Conservation (phyloP, 2,888 invertebrate species). For the Xestia xanthographa region DNA sequence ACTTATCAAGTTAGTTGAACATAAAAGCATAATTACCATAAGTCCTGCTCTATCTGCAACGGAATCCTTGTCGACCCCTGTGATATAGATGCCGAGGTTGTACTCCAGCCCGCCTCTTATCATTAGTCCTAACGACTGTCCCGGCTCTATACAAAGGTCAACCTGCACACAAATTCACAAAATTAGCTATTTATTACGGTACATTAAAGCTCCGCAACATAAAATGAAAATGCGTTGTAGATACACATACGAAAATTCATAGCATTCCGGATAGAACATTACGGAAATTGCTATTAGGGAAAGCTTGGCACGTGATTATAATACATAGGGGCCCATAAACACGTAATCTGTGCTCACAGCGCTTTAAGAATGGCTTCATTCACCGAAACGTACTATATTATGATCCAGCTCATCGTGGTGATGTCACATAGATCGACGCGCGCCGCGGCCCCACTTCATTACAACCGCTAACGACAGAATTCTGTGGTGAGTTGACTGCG, state of each 20-base stretch:
- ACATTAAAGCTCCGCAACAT: slow-evolving; percentile 39
- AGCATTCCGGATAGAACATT: slow-evolving; percentile 34
- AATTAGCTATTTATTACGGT: slow-evolving; percentile 47
- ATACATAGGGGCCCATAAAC: slow-evolving; percentile 51
- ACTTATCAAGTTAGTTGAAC: slow-evolving; percentile 15
- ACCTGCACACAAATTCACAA: slow-evolving; percentile 89
- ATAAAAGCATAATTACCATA: slow-evolving; percentile 90
- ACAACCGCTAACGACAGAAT: slow-evolving; percentile 77
- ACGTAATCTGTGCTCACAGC: slow-evolving; percentile 55
- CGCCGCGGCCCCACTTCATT: slow-evolving; percentile 70
- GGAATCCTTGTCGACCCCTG: slow-evolving; percentile 98
- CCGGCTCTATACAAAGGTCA: slow-evolving; percentile 96
- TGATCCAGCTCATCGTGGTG: slow-evolving; percentile 43
- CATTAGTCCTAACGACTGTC: slow-evolving; percentile 97
- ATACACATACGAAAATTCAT: slow-evolving; percentile 38
- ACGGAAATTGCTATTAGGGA: slow-evolving; percentile 50
- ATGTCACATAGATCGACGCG: slow-evolving; percentile 69
- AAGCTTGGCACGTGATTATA: slow-evolving; percentile 46
- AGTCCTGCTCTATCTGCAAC: slow-evolving; percentile 97
- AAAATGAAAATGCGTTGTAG: slow-evolving; percentile 33
- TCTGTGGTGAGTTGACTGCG: slow-evolving; percentile 75
- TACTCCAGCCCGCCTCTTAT: slow-evolving; percentile 98
- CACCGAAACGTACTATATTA: slow-evolving; percentile 65
- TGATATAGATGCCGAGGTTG: slow-evolving; percentile 98
- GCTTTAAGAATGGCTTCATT: slow-evolving; percentile 60